Conservation (phyloP, 1,140 invertebrate genomes). For the Drusus annulatus region DNA sequence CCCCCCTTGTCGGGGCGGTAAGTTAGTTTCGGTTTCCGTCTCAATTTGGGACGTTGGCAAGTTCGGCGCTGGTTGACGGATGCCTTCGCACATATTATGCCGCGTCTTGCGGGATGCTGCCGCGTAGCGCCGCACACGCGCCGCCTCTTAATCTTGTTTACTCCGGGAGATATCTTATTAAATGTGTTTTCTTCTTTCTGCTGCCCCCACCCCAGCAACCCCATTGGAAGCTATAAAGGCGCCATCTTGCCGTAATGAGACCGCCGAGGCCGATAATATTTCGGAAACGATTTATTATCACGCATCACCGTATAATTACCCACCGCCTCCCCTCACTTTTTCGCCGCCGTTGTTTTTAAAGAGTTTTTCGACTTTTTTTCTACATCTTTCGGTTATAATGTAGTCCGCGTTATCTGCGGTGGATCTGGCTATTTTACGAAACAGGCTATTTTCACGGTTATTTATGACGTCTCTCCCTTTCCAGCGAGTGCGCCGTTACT, state of each 20-base stretch:
- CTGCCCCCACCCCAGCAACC: slow-evolving; percentile 36
- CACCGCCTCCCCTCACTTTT: slow-evolving; percentile 47
- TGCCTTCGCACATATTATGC: not conserved
- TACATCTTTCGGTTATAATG: slow-evolving; percentile 46
- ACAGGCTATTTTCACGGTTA: slow-evolving; percentile 11
- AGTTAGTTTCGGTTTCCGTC: not conserved
- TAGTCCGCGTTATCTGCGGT: slow-evolving; percentile 47
- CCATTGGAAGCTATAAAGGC: slow-evolving; percentile 55
- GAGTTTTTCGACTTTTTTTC: slow-evolving; percentile 37
- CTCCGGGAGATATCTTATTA: slow-evolving; percentile 59
- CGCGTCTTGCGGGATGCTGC: not conserved
- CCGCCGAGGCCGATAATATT: slow-evolving; percentile 59
- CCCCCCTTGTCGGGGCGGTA: no score
- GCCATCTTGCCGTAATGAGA: slow-evolving; percentile 58
- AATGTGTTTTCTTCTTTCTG: slow-evolving; percentile 51
- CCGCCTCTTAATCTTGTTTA: slow-evolving; percentile 57
- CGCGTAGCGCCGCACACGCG: slow-evolving; percentile 36
- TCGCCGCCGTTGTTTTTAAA: slow-evolving; percentile 38
- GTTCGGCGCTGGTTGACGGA: not conserved
- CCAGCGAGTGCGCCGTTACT: not conserved
- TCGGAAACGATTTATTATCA: slow-evolving; percentile 59
- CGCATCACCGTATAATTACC: slow-evolving; percentile 58
- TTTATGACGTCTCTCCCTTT: slow-evolving; percentile 24
- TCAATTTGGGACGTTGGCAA: slow-evolving; percentile 3
- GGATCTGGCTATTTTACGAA: slow-evolving; percentile 42